Evolutionary conservation across 1,140 invertebrate genomes (phyloP), one percentile per base, ranked within the genome.

Genomic region (Calephelis virginiensis): DNA sequence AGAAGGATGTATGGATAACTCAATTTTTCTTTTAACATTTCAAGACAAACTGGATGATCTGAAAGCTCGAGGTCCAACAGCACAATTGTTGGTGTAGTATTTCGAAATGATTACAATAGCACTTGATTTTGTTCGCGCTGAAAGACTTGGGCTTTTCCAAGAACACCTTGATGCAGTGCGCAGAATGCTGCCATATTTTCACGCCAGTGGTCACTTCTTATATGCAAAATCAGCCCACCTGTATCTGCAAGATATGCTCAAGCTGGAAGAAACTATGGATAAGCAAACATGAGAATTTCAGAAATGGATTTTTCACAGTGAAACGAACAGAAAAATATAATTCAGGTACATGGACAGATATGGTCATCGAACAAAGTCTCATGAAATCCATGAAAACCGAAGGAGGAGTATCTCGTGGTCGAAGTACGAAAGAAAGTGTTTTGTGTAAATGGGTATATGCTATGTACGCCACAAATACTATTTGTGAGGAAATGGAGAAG

Each of bases 141-240:
- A 90, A 81, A 75, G 78, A 67, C 74, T 73, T 9, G 84, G 85
- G 8, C 61, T 82, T 80, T 91, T 74, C 65, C 47, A 86, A 66
- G 63, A 81, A 70, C 82, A 91, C 70, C 68, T 89, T 12, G 67
- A 77, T 63, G 67, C 66, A 68, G 73, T 92, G 12, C 60, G 73
- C 50, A 75, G 78, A 72, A 92, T 92, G 88, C 77, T 92, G 37
- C 88, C 85, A 0, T 89, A 83, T 76, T 90, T 92, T 75, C 85
- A 90, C 73, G 85, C 89, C 6, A 62, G 74, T 66, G 90, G 91
- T 11, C 92, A 92, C 72, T 86, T 85, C 68, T 64, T 82, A 17
- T 92, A 92, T 75, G 82, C 89, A 7, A 92, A 92, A 82, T 89
- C 83, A 64, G 73, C 73, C 47, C 80, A 85, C 46, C 61, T 91